Conservation (phyloP, 2,797 vertebrate genomes). For the Clarias platycephalus region DNA sequence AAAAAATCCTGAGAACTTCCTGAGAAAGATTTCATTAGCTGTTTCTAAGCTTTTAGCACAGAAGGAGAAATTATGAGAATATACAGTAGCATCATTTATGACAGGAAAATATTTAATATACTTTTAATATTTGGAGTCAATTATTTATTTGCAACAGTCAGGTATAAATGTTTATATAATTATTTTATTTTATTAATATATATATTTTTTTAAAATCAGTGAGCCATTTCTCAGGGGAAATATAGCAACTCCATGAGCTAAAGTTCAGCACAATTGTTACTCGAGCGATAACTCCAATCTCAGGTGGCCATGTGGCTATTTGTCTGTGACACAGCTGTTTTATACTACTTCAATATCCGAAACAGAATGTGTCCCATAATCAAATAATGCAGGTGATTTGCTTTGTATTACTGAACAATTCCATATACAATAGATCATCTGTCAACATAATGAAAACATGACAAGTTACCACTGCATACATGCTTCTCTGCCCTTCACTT, state of each 20-base stretch:
- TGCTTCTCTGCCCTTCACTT: conserved; percentile 67
- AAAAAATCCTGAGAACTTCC: conserved; percentile 73
- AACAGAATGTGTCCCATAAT: conserved; percentile 60
- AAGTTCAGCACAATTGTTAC: neutral
- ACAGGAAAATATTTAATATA: conserved; percentile 34
- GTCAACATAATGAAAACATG: conserved; percentile 69
- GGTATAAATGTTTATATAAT: conserved; percentile 13
- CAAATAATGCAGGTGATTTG: conserved; percentile 62
- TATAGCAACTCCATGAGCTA: neutral
- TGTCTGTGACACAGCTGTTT: conserved; percentile 56
- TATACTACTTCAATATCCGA: conserved; percentile 61
- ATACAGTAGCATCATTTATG: conserved; percentile 70
- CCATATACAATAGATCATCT: conserved; percentile 60
- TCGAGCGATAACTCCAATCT: conserved; percentile 25
- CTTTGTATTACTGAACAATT: conserved; percentile 63
- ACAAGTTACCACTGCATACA: conserved; percentile 55
- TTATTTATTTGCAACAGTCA: conserved; percentile 38
- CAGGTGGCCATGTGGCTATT: conserved; percentile 17
- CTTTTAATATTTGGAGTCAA: conserved; percentile 44
- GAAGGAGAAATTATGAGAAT: conserved; percentile 71
- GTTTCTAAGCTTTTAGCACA: conserved; percentile 65
- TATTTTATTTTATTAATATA: too few species aligned
- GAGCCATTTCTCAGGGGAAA: conserved; percentile 21
- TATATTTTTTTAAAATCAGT: conserved; percentile 18
- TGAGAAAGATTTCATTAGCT: conserved; percentile 80